Base-by-base conservation (phyloP, 1,140 invertebrate species). In the Neotoxoptera formosana region DNA sequence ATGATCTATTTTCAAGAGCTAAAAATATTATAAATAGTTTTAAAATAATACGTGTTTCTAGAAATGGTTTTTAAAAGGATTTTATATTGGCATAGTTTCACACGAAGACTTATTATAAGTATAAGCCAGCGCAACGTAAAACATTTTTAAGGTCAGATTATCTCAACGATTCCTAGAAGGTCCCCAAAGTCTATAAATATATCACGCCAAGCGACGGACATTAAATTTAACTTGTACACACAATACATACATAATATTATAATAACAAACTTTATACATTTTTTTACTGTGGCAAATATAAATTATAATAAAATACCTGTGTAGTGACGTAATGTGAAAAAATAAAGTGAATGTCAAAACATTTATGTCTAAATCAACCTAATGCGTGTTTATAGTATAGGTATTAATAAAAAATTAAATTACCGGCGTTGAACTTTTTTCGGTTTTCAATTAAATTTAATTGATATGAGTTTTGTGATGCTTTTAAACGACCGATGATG, bases 101-200 rank as follows among this genome's bases (percentile, higher is more conserved):
- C n/a, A n/a, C 7, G 60, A n/a, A 76, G 14, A 76, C 60, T 76
- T 76, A 67, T 67, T 67, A 76, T 76, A n/a, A 76, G 30, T 76
- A 41, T 41, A 67, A 67, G 60, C 30, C 30, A 67, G 60, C 60
- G 60, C 60, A 67, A 76, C 14, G 60, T 76, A 76, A 76, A 76
- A 76, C 17, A 76, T n/a, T 76, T 41, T n/a, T 76, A 76, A 76
- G 60, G 60, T 76, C 60, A 76, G n/a, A 76, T 76, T n/a, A 76
- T 76, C n/a, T 76, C 30, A 76, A 76, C 60, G 17, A 76, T n/a
- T 76, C n/a, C 60, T 76, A 76, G 60, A 76, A 76, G 60, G 60
- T 76, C 60, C 30, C 30, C 30, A 34, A 76, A n/a, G n/a, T 76
- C 60, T 76, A 76, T 76, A 76, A 76, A 76, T 76, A 76, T n/a